Base-by-base conservation (phyloP, 1,140 invertebrate genomes). In the Arion vulgaris region DNA sequence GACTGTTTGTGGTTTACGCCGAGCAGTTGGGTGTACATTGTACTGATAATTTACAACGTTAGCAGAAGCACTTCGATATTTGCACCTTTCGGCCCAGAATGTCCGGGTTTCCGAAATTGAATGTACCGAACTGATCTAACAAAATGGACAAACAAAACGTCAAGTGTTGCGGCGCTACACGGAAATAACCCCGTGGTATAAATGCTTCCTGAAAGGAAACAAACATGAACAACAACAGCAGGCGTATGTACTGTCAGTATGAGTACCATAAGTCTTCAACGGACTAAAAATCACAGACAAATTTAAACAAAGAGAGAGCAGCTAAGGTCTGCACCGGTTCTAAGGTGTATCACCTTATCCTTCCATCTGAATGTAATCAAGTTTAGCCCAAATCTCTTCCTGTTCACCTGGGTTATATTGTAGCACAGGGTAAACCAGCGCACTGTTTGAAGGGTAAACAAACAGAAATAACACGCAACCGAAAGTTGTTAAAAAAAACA, bases 401-500 rank as follows among this genome's bases (percentile, higher is more conserved):
- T 34, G 62, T 66, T 66, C 62, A 32, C 7, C 62, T 66, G 62
- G 62, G 5, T 2, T 66, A 66, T 23, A 32, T 66, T 66, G 62
- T 34, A 32, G 62, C 28, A 66, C 28, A 66, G 17, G 62, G 62
- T 66, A 66, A 7, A 17, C n/a, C 17, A 7, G 1, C 28, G 62
- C 17, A 28, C 28, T 66, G 62, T 66, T 66, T 66, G 62, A 66
- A 66, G 62, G 62, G 62, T 66, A 66, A 66, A 66, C 28, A 66
- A 66, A 66, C 62, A 66, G 28, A 32, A 66, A 66, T 66, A 66
- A 66, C 62, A 66, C n/a, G 62, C n/a, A 66, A 66, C 62, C 28
- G 17, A 4, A 66, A 66, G 62, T 66, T 66, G n/a, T 7, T 5
- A 34, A n/a, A 32, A 32, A 66, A 28, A 66, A 34, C 62, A 66